A percentile compares a stretch with the other conserved stretches of the same genome.
Conservation (phyloP, 2,888 invertebrate species). For the Orthosia gracilis region DNA sequence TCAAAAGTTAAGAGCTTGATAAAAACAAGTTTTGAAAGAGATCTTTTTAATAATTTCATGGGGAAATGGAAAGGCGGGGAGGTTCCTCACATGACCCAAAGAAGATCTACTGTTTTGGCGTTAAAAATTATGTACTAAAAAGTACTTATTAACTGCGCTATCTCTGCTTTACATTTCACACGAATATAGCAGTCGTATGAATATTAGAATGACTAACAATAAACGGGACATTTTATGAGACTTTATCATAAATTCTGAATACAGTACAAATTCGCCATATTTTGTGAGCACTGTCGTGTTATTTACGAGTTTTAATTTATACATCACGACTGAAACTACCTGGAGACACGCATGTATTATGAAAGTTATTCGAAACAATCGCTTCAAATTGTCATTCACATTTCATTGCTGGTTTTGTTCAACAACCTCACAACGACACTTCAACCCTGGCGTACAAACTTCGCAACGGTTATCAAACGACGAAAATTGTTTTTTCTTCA, state of each 20-base stretch:
- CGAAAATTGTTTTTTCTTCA: not conserved
- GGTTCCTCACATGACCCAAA: too few species aligned
- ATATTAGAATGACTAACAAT: conserved; percentile 14
- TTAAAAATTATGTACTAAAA: too few species aligned
- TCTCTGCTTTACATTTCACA: conserved; percentile 2
- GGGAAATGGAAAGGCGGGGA: too few species aligned
- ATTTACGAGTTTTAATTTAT: conserved; percentile 63
- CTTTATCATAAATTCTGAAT: conserved; percentile 49
- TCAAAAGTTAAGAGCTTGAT: too few species aligned
- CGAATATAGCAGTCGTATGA: not conserved
- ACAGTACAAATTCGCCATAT: conserved; percentile 47
- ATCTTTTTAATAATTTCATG: too few species aligned
- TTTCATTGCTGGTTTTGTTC: conserved; percentile 17
- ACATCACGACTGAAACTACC: conserved; percentile 46
- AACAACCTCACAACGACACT: not conserved
- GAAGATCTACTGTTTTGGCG: too few species aligned
- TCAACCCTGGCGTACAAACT: not conserved
- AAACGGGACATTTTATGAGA: conserved; percentile 26
- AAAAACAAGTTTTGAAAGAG: too few species aligned
- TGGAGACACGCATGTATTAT: conserved; percentile 48
- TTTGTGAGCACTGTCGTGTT: conserved; percentile 51
- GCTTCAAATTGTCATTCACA: not conserved
- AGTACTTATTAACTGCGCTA: not conserved
- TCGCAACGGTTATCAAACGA: conserved; percentile 14
- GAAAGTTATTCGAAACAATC: conserved; percentile 7